Conservation (phyloP, 2,113 vertebrate species). For the Scomber japonicus region DNA sequence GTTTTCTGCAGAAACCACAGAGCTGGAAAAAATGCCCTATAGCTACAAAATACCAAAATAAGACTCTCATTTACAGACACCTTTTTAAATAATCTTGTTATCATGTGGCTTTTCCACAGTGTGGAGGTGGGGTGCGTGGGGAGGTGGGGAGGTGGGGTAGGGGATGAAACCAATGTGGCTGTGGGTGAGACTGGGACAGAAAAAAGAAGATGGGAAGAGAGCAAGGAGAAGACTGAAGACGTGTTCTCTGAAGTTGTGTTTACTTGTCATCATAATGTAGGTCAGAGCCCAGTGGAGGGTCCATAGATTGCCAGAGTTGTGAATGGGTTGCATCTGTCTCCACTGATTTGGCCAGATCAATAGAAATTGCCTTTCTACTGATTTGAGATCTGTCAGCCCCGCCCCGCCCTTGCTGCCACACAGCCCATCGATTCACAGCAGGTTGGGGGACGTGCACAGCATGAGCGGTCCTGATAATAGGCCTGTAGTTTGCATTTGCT, state of each 20-base stretch:
- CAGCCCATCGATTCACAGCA: conserved; percentile 66
- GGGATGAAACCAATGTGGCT: neutral
- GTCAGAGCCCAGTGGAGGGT: conserved; percentile 80
- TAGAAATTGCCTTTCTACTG: conserved; percentile 64
- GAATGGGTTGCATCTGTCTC: conserved; percentile 61
- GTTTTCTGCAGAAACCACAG: conserved; percentile 30
- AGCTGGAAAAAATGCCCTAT: conserved; percentile 18
- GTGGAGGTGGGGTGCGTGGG: neutral
- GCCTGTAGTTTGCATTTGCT: conserved; percentile 58
- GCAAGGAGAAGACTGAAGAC: conserved; percentile 44
- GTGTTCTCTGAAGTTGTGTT: conserved; percentile 80
- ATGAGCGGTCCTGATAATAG: conserved; percentile 56
- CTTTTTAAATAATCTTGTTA: conserved; percentile 79
- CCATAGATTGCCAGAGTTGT: conserved; percentile 54
- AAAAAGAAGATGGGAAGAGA: conserved; percentile 16
- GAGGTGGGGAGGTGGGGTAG: neutral
- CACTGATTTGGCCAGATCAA: conserved; percentile 72
- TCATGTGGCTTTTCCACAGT: conserved; percentile 57
- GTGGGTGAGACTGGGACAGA: conserved; percentile 39
- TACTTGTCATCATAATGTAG: conserved; percentile 81
- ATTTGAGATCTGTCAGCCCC: conserved; percentile 60
- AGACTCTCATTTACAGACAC: conserved; percentile 64
- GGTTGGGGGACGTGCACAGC: conserved; percentile 51
- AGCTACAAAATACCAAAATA: conserved; percentile 64
- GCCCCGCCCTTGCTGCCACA: conserved; percentile 23